phyloP scores from a whole-genome alignment of 2,113 vertebrate species.

The Rhinolophus sinicus region DNA sequence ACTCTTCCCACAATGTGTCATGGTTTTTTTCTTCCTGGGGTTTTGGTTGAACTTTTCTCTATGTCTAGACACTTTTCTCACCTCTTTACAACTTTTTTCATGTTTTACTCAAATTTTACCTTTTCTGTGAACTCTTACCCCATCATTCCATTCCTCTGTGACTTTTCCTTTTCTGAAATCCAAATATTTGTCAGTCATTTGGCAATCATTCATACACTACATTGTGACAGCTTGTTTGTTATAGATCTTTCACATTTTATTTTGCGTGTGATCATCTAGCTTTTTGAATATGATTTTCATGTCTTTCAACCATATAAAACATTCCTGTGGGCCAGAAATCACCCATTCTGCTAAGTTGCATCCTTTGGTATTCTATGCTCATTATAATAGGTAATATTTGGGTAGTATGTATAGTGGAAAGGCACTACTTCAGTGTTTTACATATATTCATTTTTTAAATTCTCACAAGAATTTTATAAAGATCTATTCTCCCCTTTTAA shows the following conservation, averaged over 20 bases:
- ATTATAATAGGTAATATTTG: neutral
- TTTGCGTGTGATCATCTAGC: neutral
- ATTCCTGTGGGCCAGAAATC: neutral
- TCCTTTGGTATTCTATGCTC: neutral
- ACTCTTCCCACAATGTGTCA: neutral
- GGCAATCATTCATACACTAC: neutral
- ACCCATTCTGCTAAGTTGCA: neutral
- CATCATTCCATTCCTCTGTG: neutral
- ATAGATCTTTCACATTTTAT: neutral
- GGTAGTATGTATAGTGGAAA: neutral
- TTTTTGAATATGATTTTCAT: neutral
- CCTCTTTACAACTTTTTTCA: neutral
- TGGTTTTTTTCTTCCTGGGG: neutral
- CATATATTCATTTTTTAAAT: neutral
- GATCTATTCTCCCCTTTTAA: neutral
- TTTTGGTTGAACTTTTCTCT: neutral
- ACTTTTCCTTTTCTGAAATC: neutral
- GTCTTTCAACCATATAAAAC: neutral
- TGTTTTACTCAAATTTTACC: neutral
- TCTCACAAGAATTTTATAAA: conserved; percentile 3
- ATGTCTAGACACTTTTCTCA: neutral
- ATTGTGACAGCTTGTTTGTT: neutral
- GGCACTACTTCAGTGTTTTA: neutral
- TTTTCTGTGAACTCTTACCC: neutral
- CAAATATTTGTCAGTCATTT: neutral